A percentile compares a stretch with the other conserved stretches of the same genome.
phyloP scores from a whole-genome alignment of 2,888 invertebrate genomes.

The Drosophila eohydei region DNA sequence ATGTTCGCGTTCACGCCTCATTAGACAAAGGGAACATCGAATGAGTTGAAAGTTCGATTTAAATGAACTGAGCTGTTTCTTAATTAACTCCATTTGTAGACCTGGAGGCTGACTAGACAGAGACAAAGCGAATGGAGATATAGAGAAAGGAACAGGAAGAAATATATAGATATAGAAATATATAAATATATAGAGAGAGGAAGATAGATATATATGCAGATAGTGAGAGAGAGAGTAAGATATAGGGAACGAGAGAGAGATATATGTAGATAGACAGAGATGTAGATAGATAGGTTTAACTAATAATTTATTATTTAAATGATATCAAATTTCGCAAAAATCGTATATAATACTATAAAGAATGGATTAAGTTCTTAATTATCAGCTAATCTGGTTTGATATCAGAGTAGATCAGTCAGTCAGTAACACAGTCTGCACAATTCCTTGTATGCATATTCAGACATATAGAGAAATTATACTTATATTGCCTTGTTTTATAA shows the following conservation, averaged over 20 bases:
- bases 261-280: too few species aligned
- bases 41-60: slow-evolving; percentile 33
- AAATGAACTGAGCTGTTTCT: slow-evolving; percentile 17
- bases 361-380: too few species aligned
- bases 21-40: slow-evolving; percentile 48
- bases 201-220: neutral
- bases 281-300: too few species aligned
- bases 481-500: too few species aligned
- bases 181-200: neutral
- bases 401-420: neutral
- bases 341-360: too few species aligned
- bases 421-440: neutral
- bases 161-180: neutral
- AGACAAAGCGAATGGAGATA: neutral
- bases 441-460: neutral
- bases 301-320: too few species aligned
- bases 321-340: too few species aligned
- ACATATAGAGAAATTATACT: too few species aligned
- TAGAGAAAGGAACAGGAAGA: neutral
- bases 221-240: neutral
- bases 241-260: neutral
- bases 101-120: neutral
- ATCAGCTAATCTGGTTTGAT: neutral
- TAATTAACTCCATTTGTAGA: slow-evolving; percentile 30
- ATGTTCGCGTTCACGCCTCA: slow-evolving; percentile 60